A percentile compares a stretch with the other conserved stretches of the same genome.
Conservation (phyloP, 2,888 invertebrate genomes). For the Chloroclysta siterata region DNA sequence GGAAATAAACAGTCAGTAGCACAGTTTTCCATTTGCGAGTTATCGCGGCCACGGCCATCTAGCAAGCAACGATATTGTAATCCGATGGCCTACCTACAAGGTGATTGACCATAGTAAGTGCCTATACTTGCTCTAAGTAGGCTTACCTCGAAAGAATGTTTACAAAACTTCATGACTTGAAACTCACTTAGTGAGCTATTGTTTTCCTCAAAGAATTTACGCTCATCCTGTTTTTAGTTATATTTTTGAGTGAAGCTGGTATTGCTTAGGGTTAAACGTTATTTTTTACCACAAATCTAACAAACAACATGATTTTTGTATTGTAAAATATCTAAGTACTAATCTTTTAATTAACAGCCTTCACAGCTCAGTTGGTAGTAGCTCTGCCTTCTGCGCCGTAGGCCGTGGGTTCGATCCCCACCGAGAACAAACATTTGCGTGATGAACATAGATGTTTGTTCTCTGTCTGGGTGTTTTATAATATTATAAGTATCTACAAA, state of each 20-base stretch:
- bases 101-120: conserved; percentile 30
- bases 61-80: conserved; percentile 25
- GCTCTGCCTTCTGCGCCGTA: too few relatives aligned
- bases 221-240: conserved; percentile 22
- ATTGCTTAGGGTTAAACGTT: neutral
- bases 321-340: too few relatives aligned
- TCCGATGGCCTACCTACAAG: conserved; percentile 23
- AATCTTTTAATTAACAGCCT: too few relatives aligned
- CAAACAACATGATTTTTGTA: too few relatives aligned
- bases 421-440: too few relatives aligned
- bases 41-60: conserved; percentile 28
- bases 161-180: conserved; percentile 11
- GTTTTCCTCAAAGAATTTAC: conserved; percentile 24
- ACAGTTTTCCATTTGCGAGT: conserved; percentile 19
- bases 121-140: conserved; percentile 11
- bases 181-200: conserved; percentile 10
- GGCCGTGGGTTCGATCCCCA: too few relatives aligned
- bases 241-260: neutral
- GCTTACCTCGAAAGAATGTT: conserved; percentile 21
- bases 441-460: too few relatives aligned
- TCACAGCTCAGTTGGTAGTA: too few relatives aligned
- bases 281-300: neutral
- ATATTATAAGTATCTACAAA: too few relatives aligned
- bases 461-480: too few relatives aligned
- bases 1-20: conserved; percentile 13